A percentile compares a stretch with the other conserved stretches of the same genome.
phyloP scores from a whole-genome alignment of 2,888 invertebrate genomes.

The Sussaba pulchella region DNA sequence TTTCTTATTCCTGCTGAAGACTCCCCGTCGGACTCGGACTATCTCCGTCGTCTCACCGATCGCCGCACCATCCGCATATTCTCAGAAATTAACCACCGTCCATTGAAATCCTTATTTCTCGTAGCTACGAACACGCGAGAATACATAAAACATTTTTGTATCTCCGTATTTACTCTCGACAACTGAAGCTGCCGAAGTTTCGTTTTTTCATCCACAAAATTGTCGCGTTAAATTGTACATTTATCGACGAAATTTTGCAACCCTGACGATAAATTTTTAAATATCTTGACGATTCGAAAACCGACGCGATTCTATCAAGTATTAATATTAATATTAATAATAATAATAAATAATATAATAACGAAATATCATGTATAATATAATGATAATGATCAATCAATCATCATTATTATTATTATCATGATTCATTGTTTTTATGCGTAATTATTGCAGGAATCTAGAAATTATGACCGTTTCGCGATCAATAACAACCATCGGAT shows the following conservation, averaged over 20 bases:
- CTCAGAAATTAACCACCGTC: not conserved
- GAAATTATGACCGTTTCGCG: too few species aligned
- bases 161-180: slow-evolving; percentile 6
- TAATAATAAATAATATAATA: too few species aligned
- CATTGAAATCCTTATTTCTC: slow-evolving; percentile 28
- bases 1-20: not conserved
- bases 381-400: too few species aligned
- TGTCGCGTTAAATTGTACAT: not conserved
- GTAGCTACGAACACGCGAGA: not conserved
- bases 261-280: too few species aligned
- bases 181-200: not conserved
- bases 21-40: slow-evolving; percentile 13
- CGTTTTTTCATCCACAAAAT: not conserved
- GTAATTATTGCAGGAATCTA: too few species aligned
- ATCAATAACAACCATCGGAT: too few species aligned
- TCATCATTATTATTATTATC: too few species aligned
- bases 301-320: too few species aligned
- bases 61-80: slow-evolving; percentile 2
- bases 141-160: not conserved
- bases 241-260: not conserved
- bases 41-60: not conserved
- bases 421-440: too few species aligned
- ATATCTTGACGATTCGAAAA: too few species aligned
- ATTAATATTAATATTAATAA: too few species aligned
- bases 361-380: too few species aligned